Conservation (phyloP, 2,888 invertebrate genomes). For the Sminthurides aquaticus region DNA sequence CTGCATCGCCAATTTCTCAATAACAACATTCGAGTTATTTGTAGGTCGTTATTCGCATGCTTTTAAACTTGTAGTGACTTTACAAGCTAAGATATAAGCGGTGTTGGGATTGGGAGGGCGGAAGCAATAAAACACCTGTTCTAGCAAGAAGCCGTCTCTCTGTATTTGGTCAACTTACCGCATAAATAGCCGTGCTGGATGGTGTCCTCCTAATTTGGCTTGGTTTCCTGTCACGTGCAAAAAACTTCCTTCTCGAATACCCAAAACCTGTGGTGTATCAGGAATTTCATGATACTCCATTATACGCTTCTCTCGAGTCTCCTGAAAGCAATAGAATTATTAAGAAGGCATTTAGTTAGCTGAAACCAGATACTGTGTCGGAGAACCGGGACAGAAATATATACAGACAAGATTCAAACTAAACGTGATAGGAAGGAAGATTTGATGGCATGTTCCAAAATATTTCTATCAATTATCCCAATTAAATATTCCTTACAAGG, state of each 20-base stretch:
- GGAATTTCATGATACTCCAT: constrained; percentile 59
- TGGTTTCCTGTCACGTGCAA: constrained; percentile 56
- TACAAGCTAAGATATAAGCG: too few species aligned
- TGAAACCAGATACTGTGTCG: too few species aligned
- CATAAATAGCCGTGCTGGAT: constrained; percentile 59
- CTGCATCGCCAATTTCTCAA: neutral
- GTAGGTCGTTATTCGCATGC: too few species aligned
- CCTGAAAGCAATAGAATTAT: constrained; percentile 46
- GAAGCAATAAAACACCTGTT: too few species aligned
- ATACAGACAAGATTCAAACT: too few species aligned
- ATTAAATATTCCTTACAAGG: neutral
- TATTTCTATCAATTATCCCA: neutral
- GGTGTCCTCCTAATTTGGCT: constrained; percentile 57
- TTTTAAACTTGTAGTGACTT: neutral
- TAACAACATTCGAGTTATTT: neutral
- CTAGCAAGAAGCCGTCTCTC: too few species aligned
- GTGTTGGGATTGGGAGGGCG: too few species aligned
- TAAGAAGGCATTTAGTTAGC: neutral
- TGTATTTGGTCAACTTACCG: too few species aligned
- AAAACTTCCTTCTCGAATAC: constrained; percentile 64
- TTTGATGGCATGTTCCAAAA: too few species aligned
- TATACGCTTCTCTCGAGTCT: constrained; percentile 68
- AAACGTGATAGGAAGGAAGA: too few species aligned
- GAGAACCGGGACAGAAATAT: too few species aligned
- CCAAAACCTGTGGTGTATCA: constrained; percentile 56